A percentile compares a stretch with the other conserved stretches of the same genome.
These are phyloP conservation scores for Ascaphus truei DNA, from an alignment of 2,113 vertebrate species.

Conservation along the genomic window DNA sequence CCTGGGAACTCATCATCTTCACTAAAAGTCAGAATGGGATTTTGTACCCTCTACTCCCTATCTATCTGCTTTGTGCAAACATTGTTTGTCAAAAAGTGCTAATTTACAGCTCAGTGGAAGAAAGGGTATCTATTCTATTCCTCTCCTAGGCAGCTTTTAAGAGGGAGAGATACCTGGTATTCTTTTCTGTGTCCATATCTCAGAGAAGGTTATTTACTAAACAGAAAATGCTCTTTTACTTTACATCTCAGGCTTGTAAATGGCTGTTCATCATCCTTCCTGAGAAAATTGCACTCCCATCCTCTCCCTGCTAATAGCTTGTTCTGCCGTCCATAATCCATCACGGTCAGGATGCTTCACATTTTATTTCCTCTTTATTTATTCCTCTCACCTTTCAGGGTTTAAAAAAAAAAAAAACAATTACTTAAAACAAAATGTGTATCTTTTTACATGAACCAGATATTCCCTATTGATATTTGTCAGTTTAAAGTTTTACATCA, in stretches of 20 bases:
- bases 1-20: constrained; percentile 87
- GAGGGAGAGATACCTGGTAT: constrained; percentile 5
- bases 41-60: constrained; percentile 80
- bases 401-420: constrained; percentile 40
- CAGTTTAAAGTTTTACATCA: constrained; percentile 1
- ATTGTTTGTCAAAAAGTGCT: constrained; percentile 52
- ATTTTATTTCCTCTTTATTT: constrained; percentile 56
- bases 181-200: constrained; percentile 24
- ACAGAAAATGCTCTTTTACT: constrained; percentile 43
- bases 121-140: constrained; percentile 42
- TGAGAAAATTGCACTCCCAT: constrained; percentile 52
- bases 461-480: constrained; percentile 19
- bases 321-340: constrained; percentile 69
- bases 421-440: constrained; percentile 44
- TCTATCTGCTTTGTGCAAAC: constrained; percentile 52
- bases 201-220: constrained; percentile 52
- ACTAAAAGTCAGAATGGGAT: constrained; percentile 92
- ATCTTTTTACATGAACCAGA: constrained; percentile 17
- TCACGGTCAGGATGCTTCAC: constrained; percentile 64
- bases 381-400: constrained; percentile 52
- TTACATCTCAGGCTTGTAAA: constrained; percentile 53
- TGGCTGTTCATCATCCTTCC: constrained; percentile 55
- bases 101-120: constrained; percentile 45
- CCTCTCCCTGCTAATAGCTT: constrained; percentile 65
- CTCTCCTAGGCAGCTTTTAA: constrained; percentile 33